Conservation (phyloP, 2,113 vertebrate genomes). For the Propithecus coquereli region DNA sequence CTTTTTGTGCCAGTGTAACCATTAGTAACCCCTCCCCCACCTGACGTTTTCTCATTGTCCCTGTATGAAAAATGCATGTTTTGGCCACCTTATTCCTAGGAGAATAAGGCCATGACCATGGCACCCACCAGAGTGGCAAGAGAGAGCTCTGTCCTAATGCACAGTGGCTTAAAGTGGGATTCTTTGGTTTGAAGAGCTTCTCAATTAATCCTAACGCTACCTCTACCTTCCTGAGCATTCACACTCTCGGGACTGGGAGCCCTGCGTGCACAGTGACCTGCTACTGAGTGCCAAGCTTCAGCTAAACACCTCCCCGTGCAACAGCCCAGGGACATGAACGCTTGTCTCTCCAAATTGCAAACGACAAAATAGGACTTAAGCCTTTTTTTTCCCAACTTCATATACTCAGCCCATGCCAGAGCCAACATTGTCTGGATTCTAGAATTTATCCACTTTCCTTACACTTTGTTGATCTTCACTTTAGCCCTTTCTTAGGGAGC, state of each 20-base stretch:
- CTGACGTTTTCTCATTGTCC: neutral
- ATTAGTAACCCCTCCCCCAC: neutral
- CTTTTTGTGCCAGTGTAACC: neutral
- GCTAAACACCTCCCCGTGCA: neutral
- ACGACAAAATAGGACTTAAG: neutral
- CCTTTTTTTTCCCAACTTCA: neutral
- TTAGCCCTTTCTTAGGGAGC: neutral
- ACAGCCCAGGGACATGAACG: too few relatives aligned
- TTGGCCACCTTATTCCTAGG: too few relatives aligned
- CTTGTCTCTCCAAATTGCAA: accelerated
- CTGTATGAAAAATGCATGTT: too few relatives aligned
- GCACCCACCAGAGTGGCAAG: too few relatives aligned
- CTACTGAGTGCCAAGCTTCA: accelerated
- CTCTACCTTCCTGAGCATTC: too few relatives aligned
- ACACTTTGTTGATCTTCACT: accelerated
- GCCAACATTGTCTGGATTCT: neutral
- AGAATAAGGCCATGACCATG: too few relatives aligned
- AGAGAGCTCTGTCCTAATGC: neutral
- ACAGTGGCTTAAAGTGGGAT: accelerated
- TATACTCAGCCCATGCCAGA: neutral
- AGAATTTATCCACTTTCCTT: neutral
- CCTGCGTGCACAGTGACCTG: accelerated
- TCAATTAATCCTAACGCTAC: neutral
- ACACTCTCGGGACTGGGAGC: accelerated
- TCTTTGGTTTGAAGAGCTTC: neutral